Conservation (phyloP, 2,888 invertebrate genomes). For the Cephus sareptanus region DNA sequence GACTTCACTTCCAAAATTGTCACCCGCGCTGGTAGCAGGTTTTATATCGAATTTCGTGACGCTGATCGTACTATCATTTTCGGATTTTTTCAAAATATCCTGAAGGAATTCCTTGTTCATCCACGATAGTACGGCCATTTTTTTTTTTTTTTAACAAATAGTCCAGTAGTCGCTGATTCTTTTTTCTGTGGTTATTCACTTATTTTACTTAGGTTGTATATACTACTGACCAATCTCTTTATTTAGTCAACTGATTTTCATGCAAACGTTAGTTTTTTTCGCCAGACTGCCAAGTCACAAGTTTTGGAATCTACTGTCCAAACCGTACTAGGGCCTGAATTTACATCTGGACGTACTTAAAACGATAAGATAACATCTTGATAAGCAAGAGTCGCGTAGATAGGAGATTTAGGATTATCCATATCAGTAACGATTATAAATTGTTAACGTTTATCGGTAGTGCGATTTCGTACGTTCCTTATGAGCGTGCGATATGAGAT, state of each 20-base stretch:
- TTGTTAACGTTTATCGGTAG: too few species aligned
- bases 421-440: too few species aligned
- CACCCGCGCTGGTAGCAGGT: constrained; percentile 56
- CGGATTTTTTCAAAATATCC: constrained; percentile 46
- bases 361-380: too few species aligned
- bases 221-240: too few species aligned
- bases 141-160: neutral
- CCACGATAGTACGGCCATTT: constrained; percentile 43
- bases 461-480: too few species aligned
- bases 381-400: too few species aligned
- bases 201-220: neutral
- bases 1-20: constrained; percentile 62
- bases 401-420: too few species aligned
- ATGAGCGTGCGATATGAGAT: too few species aligned
- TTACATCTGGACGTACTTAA: neutral
- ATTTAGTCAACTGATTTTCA: neutral
- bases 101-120: constrained; percentile 47
- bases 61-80: constrained; percentile 43
- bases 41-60: constrained; percentile 46
- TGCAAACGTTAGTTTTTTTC: neutral
- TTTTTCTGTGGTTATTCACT: too few species aligned
- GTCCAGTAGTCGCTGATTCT: too few species aligned
- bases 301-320: neutral
- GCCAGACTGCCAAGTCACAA: neutral
- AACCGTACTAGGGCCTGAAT: neutral